Percentiles rank a stretch among this genome's conserved stretches.
These are phyloP conservation scores for Drosophila infuscata DNA, from an alignment of 2,888 invertebrate species.

Conservation along the genomic window DNA sequence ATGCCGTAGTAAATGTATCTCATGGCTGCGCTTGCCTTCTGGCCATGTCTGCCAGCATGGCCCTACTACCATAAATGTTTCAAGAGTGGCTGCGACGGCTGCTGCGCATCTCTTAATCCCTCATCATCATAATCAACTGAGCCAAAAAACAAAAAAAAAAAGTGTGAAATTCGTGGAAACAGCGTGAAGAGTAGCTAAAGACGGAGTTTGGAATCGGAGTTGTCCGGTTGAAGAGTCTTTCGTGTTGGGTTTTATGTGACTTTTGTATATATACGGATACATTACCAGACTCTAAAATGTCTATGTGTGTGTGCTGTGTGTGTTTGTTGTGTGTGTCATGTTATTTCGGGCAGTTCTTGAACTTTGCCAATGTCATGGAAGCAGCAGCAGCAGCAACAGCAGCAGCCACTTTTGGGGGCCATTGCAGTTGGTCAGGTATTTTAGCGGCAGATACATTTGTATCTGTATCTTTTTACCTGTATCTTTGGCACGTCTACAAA, in stretches of 20 bases:
- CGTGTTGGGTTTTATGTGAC: slow-evolving; percentile 30
- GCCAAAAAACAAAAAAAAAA: slow-evolving; percentile 47
- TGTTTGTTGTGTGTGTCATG: slow-evolving; percentile 2
- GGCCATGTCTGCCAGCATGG: slow-evolving; percentile 15
- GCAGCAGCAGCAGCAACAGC: background rate
- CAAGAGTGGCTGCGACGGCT: slow-evolving; percentile 35
- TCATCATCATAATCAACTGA: slow-evolving; percentile 70
- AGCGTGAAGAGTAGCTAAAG: slow-evolving; percentile 52
- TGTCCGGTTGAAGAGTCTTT: slow-evolving; percentile 18
- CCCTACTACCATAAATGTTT: slow-evolving; percentile 37
- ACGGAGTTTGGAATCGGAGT: slow-evolving; percentile 6
- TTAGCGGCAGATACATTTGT: slow-evolving; percentile 69
- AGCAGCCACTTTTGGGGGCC: slow-evolving; percentile 56
- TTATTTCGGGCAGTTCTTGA: slow-evolving; percentile 63
- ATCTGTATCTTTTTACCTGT: slow-evolving; percentile 78
- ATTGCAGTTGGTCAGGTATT: slow-evolving; percentile 68
- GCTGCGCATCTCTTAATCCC: slow-evolving; percentile 69
- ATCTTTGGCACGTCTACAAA: slow-evolving; percentile 74
- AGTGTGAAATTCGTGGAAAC: slow-evolving; percentile 78
- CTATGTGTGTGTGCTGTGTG: slow-evolving; percentile 5
- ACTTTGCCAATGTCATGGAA: slow-evolving; percentile 71
- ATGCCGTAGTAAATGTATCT: slow-evolving; percentile 60
- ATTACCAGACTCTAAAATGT: slow-evolving; percentile 15
- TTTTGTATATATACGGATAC: slow-evolving; percentile 29
- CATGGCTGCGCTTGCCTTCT: slow-evolving; percentile 44